These are phyloP conservation scores for Syngnathus scovelli DNA, from an alignment of 2,113 vertebrate species.

Conservation along the genomic window DNA sequence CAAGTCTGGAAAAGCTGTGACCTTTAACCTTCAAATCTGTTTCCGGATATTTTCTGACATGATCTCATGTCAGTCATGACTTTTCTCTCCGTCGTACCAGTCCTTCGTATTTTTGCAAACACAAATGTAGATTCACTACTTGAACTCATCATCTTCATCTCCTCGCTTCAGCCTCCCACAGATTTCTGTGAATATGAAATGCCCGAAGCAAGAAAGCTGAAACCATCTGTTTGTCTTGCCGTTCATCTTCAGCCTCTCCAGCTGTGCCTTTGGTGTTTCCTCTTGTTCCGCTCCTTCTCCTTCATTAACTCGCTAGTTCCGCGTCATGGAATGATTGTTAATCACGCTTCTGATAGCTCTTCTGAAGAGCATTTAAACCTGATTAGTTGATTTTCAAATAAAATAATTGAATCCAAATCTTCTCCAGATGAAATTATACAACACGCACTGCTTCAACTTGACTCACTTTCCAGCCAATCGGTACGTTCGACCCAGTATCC, in stretches of 20 bases:
- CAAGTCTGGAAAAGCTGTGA: background rate
- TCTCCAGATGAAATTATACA: no score
- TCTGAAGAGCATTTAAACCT: background rate
- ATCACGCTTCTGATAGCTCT: conserved; percentile 19
- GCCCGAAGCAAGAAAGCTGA: conserved; percentile 59
- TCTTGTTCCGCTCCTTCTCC: conserved; percentile 1
- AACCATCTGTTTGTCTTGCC: conserved; percentile 71
- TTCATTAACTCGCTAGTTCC: background rate
- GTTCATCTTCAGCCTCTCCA: conserved; percentile 24
- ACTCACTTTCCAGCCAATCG: conserved; percentile 8
- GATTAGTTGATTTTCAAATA: background rate
- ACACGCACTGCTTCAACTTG: background rate
- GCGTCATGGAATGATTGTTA: conserved; percentile 4
- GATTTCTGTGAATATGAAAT: conserved; percentile 51
- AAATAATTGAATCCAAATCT: background rate
- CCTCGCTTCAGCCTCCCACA: conserved; percentile 37
- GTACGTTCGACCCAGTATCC: background rate
- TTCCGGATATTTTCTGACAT: background rate
- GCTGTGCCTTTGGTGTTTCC: conserved; percentile 14
- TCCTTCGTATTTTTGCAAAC: conserved; percentile 6
- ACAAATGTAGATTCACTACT: conserved; percentile 56
- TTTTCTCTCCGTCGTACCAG: background rate
- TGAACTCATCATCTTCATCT: conserved; percentile 34
- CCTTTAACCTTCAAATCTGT: background rate
- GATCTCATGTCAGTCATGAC: background rate